A percentile compares a stretch with the other conserved stretches of the same genome.
phyloP scores from a whole-genome alignment of 2,113 vertebrate genomes.

The Laticauda laticaudata region DNA sequence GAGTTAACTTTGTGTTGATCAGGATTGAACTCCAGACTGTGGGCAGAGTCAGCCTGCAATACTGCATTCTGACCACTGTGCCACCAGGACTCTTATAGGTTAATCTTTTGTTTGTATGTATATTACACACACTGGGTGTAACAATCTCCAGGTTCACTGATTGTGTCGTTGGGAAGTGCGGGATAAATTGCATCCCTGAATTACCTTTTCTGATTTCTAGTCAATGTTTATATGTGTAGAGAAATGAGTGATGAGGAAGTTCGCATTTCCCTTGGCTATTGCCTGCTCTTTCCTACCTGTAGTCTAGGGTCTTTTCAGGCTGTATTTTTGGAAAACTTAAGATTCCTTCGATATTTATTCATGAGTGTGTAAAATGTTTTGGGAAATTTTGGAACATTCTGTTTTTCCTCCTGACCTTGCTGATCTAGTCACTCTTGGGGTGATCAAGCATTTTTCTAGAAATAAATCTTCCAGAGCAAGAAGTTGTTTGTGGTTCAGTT shows the following conservation, averaged over 20 bases:
- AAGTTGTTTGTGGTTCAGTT: neutral
- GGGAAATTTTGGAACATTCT: neutral
- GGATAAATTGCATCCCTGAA: neutral
- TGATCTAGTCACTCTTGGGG: neutral
- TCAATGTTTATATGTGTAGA: neutral
- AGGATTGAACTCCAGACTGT: neutral
- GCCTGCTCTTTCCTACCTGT: neutral
- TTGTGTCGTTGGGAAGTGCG: neutral
- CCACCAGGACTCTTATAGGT: neutral
- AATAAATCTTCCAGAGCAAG: neutral
- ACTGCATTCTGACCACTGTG: neutral
- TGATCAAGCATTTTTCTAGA: neutral
- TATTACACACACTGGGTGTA: too few species aligned
- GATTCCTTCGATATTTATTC: neutral
- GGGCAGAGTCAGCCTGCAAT: neutral
- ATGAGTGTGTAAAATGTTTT: neutral
- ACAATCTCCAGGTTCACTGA: neutral
- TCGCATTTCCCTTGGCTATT: neutral
- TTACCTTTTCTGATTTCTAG: neutral
- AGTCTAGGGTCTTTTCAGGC: neutral
- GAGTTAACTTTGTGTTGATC: neutral
- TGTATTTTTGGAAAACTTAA: neutral
- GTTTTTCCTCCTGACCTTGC: neutral
- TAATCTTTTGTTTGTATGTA: neutral
- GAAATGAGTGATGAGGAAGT: neutral